Percentiles rank a stretch among this genome's conserved stretches.
phyloP scores from a whole-genome alignment of 2,113 vertebrate genomes.

The Myotis brandtii region DNA sequence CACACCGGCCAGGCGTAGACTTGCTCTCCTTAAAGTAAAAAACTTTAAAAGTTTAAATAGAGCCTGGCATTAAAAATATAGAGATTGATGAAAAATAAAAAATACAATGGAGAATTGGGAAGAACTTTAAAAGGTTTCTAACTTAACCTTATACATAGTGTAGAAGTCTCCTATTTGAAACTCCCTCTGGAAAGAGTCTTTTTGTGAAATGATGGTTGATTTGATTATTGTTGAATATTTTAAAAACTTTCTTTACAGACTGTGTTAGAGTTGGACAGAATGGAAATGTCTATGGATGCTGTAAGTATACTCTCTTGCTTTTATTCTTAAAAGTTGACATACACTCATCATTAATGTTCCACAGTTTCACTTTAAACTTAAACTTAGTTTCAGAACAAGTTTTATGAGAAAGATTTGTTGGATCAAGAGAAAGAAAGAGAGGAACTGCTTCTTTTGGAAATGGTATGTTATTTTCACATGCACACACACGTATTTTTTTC shows the following conservation, averaged over 20 bases:
- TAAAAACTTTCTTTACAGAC: conserved; percentile 86
- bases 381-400: conserved; percentile 93
- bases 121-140: background rate
- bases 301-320: conserved; percentile 82
- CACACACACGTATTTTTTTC: background rate
- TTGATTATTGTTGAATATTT: conserved; percentile 53
- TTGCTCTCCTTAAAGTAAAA: background rate
- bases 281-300: conserved; percentile 92
- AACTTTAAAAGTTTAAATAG: background rate
- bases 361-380: conserved; percentile 80
- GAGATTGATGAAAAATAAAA: background rate
- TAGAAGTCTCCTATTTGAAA: background rate
- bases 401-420: conserved; percentile 91
- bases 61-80: background rate
- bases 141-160: background rate
- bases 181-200: background rate
- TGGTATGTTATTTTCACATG: conserved; percentile 87
- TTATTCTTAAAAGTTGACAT: background rate
- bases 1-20: background rate
- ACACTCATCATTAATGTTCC: conserved; percentile 59
- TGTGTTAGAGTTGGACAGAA: conserved; percentile 95
- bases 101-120: background rate
- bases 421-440: conserved; percentile 96
- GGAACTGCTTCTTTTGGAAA: conserved; percentile 94
- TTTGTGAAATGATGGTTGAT: background rate